These are phyloP conservation scores for Myathropa florea DNA, from an alignment of 2,888 invertebrate genomes.

Conservation along the genomic window DNA sequence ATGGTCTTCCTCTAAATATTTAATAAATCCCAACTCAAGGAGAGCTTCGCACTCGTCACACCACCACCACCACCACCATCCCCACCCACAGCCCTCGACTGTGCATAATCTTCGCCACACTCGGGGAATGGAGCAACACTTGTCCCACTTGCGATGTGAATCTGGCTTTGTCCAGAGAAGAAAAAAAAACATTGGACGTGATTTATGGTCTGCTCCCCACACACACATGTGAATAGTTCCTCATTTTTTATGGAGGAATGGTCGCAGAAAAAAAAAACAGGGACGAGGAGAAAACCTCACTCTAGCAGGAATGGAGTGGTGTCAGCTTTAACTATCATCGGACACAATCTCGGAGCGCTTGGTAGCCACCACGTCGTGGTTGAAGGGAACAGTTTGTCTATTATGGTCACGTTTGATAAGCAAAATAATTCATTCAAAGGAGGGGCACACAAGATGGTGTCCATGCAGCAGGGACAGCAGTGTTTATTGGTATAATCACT, in stretches of 20 bases:
- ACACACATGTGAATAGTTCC: constrained; percentile 16
- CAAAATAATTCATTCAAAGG: constrained; percentile 16
- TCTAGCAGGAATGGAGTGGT: constrained; percentile 26
- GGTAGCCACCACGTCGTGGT: constrained; percentile 27
- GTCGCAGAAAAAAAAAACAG: constrained; percentile 21
- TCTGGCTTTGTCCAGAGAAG: constrained; percentile 5
- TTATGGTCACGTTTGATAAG: constrained; percentile 64
- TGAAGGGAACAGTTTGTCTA: constrained; percentile 49
- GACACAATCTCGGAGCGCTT: constrained; percentile 30
- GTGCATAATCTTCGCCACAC: constrained; percentile 63
- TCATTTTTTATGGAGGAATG: constrained; percentile 26
- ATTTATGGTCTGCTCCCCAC: constrained; percentile 59
- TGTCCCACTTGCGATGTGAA: constrained; percentile 63
- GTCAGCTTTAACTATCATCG: constrained; percentile 44
- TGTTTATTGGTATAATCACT: constrained; percentile 29
- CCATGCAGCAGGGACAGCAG: not conserved
- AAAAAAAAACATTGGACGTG: constrained; percentile 39
- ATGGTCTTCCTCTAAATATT: constrained; percentile 68
- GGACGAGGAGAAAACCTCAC: not conserved
- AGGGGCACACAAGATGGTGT: not conserved
- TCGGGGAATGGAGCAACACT: constrained; percentile 51
- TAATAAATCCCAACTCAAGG: constrained; percentile 59
- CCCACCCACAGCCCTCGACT: constrained; percentile 1
- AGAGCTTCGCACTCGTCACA: constrained; percentile 9
- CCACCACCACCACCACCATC: not conserved